A percentile compares a stretch with the other conserved stretches of the same genome.
Evolutionary conservation across 2,888 invertebrate genomes (phyloP).

Genomic region (Brachyopa scutellaris): DNA sequence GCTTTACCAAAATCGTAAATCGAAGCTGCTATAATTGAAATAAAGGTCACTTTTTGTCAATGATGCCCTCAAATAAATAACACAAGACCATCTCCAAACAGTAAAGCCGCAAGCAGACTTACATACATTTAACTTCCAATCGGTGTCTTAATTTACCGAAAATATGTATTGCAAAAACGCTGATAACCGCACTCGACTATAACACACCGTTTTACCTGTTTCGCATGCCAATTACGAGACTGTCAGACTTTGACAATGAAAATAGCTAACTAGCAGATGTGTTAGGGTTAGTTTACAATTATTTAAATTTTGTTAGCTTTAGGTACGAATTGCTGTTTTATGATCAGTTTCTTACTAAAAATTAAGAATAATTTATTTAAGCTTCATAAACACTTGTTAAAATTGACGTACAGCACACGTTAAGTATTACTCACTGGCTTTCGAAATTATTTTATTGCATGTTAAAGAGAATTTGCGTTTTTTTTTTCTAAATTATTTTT

Average conservation of each 20-base stretch:
- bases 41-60: too few species aligned
- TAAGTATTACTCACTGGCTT: constrained; percentile 42
- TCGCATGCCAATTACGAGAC: constrained; percentile 37
- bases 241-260: constrained; percentile 38
- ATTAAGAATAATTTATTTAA: neutral
- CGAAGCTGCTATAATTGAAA: too few species aligned
- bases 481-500: neutral
- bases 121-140: too few species aligned
- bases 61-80: constrained; percentile 10
- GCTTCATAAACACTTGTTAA: constrained; percentile 11
- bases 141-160: too few species aligned
- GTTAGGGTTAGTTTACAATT: neutral
- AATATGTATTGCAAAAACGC: constrained; percentile 40
- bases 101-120: neutral
- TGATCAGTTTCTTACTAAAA: neutral
- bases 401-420: constrained; percentile 32
- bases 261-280: constrained; percentile 28
- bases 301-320: neutral
- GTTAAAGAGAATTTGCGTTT: constrained; percentile 19
- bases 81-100: neutral
- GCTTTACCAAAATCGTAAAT: too few species aligned
- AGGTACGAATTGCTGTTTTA: neutral
- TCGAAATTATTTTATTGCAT: constrained; percentile 56
- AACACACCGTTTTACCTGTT: neutral
- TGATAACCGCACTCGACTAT: constrained; percentile 20